These are phyloP conservation scores for Cylindroiulus punctatus DNA, from an alignment of 2,888 invertebrate genomes.

Conservation along the genomic window DNA sequence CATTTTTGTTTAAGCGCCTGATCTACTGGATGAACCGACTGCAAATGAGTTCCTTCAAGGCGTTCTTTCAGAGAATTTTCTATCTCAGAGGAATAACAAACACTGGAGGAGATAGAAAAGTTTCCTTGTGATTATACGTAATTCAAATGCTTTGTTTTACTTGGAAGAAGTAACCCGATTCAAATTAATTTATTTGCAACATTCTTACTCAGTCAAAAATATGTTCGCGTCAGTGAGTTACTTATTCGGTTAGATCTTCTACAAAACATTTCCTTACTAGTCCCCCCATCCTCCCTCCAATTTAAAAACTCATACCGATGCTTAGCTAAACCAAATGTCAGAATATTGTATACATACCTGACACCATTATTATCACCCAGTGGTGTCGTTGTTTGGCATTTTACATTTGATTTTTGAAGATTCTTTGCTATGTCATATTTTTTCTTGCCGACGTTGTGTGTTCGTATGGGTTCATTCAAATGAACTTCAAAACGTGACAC, in stretches of 20 bases:
- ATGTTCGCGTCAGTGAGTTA: too few relatives aligned
- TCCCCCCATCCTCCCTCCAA: too few relatives aligned
- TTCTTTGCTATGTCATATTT: conserved; percentile 69
- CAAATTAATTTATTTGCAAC: too few relatives aligned
- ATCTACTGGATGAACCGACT: not conserved
- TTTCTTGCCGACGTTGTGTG: conserved; percentile 85
- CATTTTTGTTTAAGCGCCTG: not conserved
- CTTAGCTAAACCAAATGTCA: too few relatives aligned
- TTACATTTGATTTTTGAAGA: not conserved
- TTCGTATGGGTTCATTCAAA: conserved; percentile 81
- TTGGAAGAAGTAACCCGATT: too few relatives aligned
- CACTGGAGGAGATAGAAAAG: too few relatives aligned
- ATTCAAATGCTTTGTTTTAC: too few relatives aligned
- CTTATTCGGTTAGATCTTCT: too few relatives aligned
- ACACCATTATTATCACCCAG: not conserved
- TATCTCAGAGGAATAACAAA: not conserved
- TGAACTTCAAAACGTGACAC: conserved; percentile 84
- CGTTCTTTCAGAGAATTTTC: not conserved
- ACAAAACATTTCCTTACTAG: too few relatives aligned
- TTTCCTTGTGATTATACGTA: too few relatives aligned
- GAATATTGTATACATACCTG: not conserved
- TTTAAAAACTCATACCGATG: too few relatives aligned
- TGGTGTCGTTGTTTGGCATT: not conserved
- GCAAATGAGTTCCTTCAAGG: not conserved
- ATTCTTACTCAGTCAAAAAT: too few relatives aligned